Percentiles rank a stretch among this genome's conserved stretches.
phyloP scores from a whole-genome alignment of 1,140 invertebrate species.

The Caenorhabditis brenneri region DNA sequence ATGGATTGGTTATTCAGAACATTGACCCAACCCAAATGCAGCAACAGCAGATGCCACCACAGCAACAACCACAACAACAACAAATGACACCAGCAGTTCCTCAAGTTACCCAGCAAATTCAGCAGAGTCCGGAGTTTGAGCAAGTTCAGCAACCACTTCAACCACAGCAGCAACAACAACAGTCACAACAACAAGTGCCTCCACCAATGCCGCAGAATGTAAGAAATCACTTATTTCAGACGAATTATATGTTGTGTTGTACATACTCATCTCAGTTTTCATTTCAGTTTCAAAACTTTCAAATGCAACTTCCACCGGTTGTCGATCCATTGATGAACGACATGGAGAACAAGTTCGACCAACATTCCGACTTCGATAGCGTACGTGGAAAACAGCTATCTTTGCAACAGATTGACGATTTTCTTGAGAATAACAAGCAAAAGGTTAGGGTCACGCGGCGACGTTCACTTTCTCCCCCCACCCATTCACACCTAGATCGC shows the following conservation, averaged over 20 bases:
- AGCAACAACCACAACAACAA: not conserved
- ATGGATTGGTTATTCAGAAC: constrained; percentile 46
- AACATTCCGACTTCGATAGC: constrained; percentile 34
- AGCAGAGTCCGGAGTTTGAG: too few species aligned
- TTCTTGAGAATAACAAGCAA: constrained; percentile 45
- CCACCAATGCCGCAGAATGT: constrained; percentile 12
- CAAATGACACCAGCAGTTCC: not conserved
- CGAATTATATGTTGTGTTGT: not conserved
- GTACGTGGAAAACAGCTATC: constrained; percentile 41
- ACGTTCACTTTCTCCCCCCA: not conserved
- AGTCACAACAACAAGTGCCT: not conserved
- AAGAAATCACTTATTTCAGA: not conserved
- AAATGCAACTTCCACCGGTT: not conserved
- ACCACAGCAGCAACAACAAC: not conserved
- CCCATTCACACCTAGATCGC: constrained; percentile 1
- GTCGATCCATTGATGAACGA: constrained; percentile 32
- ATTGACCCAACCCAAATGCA: constrained; percentile 38
- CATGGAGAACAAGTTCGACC: constrained; percentile 12
- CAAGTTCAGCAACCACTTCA: not conserved
- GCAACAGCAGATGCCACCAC: not conserved
- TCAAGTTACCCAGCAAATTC: not conserved
- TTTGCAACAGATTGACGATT: constrained; percentile 44
- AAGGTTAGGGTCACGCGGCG: constrained; percentile 46
- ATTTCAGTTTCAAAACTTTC: constrained; percentile 36
- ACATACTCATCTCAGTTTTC: not conserved